A percentile compares a stretch with the other conserved stretches of the same genome.
phyloP scores from a whole-genome alignment of 2,113 vertebrate species.

The Hirundichthys speculiger region DNA sequence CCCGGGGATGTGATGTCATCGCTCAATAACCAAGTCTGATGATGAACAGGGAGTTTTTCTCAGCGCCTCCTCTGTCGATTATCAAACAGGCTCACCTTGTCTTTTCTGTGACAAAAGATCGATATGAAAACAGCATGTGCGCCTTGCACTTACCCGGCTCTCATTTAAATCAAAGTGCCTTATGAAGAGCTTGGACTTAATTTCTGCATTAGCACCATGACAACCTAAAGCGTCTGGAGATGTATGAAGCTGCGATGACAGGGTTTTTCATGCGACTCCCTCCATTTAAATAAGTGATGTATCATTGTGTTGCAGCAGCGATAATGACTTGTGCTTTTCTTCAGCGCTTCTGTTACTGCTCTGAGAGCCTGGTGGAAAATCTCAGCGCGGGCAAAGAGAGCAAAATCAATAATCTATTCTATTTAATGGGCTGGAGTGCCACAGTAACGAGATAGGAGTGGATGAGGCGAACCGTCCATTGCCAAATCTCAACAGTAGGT shows the following conservation, averaged over 20 bases:
- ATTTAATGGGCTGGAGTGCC: slow-evolving; percentile 81
- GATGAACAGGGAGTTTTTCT: slow-evolving; percentile 66
- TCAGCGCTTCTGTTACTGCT: slow-evolving; percentile 57
- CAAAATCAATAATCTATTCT: slow-evolving; percentile 86
- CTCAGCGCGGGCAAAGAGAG: slow-evolving; percentile 75
- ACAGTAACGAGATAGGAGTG: slow-evolving; percentile 78
- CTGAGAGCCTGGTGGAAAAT: slow-evolving; percentile 74
- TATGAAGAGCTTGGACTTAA: slow-evolving; percentile 39
- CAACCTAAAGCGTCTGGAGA: slow-evolving; percentile 39
- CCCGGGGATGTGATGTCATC: slow-evolving; percentile 58
- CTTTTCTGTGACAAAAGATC: slow-evolving; percentile 52
- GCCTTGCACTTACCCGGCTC: slow-evolving; percentile 36
- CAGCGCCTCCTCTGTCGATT: slow-evolving; percentile 45
- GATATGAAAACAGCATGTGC: slow-evolving; percentile 53
- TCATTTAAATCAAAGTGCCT: slow-evolving; percentile 44
- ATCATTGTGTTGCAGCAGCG: slow-evolving; percentile 67
- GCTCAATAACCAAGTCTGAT: slow-evolving; percentile 57
- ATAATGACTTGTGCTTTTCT: slow-evolving; percentile 78
- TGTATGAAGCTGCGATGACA: slow-evolving; percentile 8
- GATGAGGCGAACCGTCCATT: slow-evolving; percentile 75
- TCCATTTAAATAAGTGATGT: slow-evolving; percentile 57
- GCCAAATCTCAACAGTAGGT: slow-evolving; percentile 65
- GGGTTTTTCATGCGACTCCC: slow-evolving; percentile 31
- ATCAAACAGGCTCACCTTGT: slow-evolving; percentile 55
- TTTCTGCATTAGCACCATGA: slow-evolving; percentile 54